These are phyloP conservation scores for Myopa tessellatipennis DNA, from an alignment of 2,888 invertebrate species.

Conservation along the genomic window DNA sequence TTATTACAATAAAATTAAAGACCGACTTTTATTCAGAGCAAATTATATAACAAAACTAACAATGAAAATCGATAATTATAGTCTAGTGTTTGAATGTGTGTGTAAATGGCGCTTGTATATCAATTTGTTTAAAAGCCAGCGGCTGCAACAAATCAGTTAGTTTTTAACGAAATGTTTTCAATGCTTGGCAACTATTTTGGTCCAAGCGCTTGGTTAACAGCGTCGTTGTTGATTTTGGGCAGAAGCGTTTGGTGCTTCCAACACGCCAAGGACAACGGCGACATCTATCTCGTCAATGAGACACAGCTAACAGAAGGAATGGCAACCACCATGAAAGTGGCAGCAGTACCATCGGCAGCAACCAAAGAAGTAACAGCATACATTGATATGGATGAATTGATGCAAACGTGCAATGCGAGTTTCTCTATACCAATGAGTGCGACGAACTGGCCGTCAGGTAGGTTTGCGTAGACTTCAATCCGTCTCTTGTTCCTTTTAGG, in stretches of 20 bases:
- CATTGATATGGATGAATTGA: conserved; percentile 66
- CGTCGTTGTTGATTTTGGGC: neutral
- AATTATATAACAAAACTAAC: neutral
- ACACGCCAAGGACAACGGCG: conserved; percentile 59
- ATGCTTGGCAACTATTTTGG: neutral
- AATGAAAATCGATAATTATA: too few relatives aligned
- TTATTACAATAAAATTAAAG: conserved; percentile 23
- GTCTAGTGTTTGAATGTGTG: too few relatives aligned
- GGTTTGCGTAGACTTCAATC: neutral
- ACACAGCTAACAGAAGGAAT: conserved; percentile 51
- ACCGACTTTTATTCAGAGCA: neutral
- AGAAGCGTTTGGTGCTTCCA: conserved; percentile 27
- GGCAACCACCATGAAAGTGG: conserved; percentile 35
- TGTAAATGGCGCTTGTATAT: neutral
- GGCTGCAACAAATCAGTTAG: neutral
- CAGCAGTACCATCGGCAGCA: conserved; percentile 44
- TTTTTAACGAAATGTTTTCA: neutral
- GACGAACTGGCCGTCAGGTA: conserved; percentile 42
- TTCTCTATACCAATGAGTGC: conserved; percentile 71
- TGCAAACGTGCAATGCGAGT: conserved; percentile 70
- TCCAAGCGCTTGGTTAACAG: neutral
- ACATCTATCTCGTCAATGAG: conserved; percentile 53
- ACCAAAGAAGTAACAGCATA: conserved; percentile 20
- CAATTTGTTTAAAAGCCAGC: neutral
- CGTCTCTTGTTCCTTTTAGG: conserved; percentile 61